Conservation (phyloP, 1,140 invertebrate genomes). For the Chionoecetes opilio region DNA sequence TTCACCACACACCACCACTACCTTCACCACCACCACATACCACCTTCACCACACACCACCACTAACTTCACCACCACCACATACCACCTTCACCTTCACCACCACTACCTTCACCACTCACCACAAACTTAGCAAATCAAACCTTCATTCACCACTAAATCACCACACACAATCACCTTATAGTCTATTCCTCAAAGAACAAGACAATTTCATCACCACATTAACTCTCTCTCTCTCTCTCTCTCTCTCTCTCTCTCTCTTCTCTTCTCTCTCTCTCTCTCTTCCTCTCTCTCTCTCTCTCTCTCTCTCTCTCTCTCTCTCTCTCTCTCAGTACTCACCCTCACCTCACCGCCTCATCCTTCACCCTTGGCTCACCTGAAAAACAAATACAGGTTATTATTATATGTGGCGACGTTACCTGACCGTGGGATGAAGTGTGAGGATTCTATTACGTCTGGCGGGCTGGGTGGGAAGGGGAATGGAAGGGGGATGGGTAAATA, state of each 20-base stretch:
- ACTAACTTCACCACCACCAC: no score
- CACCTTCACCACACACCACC: no score
- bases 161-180: neutral
- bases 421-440: neutral
- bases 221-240: no score
- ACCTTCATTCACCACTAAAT: no score
- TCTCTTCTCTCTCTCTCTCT: neutral
- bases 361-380: neutral
- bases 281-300: neutral
- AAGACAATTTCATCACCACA: neutral
- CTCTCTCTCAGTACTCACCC: neutral
- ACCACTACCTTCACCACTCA: neutral
- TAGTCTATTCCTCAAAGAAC: neutral
- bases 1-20: no score
- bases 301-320: slow-evolving; percentile 21
- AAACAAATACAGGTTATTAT: neutral
- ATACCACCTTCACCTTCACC: neutral
- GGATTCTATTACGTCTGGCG: no score
- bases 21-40: no score
- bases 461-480: neutral
- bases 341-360: neutral
- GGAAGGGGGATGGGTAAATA: neutral
- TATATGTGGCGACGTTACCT: neutral
- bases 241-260: no score
- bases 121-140: no score